Base-by-base conservation (phyloP, 2,888 invertebrate genomes). In the Aspidapion aeneum region DNA sequence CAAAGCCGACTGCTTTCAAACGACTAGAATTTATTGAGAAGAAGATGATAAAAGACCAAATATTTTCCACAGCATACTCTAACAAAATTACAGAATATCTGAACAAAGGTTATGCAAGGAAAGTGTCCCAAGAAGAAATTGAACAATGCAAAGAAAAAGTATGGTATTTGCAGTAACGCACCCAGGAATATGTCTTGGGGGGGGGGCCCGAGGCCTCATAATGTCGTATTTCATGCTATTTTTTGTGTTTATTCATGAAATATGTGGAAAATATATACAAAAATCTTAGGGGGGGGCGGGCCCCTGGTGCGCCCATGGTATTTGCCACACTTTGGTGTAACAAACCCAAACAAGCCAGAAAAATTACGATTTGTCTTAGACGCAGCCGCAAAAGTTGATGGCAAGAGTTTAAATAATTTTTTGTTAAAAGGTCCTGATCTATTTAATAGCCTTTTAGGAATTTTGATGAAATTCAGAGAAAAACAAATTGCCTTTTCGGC, bases 281-380 rank as follows among this genome's bases (percentile, higher is more conserved):
- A n/a, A n/a, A n/a, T n/a, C n/a, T n/a, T n/a, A n/a, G n/a, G n/a
- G n/a, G n/a, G n/a, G n/a, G n/a, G n/a, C n/a, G n/a, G n/a, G n/a
- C n/a, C n/a, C n/a, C n/a, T n/a, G n/a, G n/a, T n/a, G n/a, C n/a
- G n/a, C n/a, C n/a, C n/a, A n/a, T n/a, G n/a, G n/a, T n/a, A 9
- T 52, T n/a, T 52, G 7, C 52, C 52, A 52, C 52, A 52, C 18
- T 52, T 52, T 52, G 52, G 52, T 52, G 5, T n/a, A 5, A 3
- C 16, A 3, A 52, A 52, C 18, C n/a, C 52, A 9, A 52, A 52
- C 52, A 52, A 52, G 18, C 52, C 52, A 9, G 52, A n/a, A 52
- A 52, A 52, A n/a, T 52, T 52, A 52, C 17, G 52, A n/a, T 52
- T 52, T 52, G 52, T 52, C n/a, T 52, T 52, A 9, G 52, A 52